phyloP scores from a whole-genome alignment of 2,797 vertebrate species.

The Vultur gryphus region DNA sequence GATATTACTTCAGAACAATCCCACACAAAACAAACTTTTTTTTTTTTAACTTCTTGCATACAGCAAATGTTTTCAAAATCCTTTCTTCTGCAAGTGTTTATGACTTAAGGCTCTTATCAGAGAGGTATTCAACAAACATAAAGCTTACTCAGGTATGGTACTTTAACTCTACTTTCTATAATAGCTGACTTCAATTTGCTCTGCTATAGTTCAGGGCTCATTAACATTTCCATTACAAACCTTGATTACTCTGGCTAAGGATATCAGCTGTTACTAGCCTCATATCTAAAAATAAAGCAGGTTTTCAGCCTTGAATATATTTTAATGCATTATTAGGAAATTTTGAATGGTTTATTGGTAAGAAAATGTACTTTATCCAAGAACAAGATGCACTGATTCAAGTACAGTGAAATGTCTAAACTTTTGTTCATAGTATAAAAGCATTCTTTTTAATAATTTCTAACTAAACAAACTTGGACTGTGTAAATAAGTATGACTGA shows the following conservation, averaged over 20 bases:
- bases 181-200: neutral
- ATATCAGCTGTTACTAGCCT: neutral
- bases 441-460: neutral
- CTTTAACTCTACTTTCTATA: neutral
- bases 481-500: neutral
- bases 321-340: neutral
- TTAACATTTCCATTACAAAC: constrained; percentile 22
- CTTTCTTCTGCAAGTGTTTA: neutral
- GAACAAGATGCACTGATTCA: neutral
- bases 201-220: neutral
- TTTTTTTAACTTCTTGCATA: neutral
- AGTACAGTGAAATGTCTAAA: neutral
- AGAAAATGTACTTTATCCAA: neutral
- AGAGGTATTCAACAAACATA: neutral
- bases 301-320: neutral
- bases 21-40: neutral
- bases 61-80: neutral
- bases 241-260: neutral
- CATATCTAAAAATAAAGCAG: neutral
- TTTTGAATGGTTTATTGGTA: neutral
- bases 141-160: neutral
- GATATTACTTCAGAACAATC: neutral
- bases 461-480: neutral
- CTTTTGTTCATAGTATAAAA: neutral
- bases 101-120: neutral